Conservation (phyloP, 2,113 vertebrate genomes). For the Poecile atricapillus region DNA sequence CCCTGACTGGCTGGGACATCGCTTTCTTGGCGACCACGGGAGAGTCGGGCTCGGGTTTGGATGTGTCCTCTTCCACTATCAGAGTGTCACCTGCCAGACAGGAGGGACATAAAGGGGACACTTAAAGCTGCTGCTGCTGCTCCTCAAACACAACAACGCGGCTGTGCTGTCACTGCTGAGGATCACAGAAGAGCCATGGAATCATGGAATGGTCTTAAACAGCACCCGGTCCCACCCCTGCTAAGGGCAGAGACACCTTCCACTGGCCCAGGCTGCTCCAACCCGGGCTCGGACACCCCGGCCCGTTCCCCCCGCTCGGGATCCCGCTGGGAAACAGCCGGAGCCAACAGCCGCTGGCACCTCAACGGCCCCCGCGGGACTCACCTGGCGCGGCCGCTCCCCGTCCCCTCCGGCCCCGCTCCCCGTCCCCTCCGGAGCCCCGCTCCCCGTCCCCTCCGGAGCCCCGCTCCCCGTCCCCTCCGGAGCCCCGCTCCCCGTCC, state of each 20-base stretch:
- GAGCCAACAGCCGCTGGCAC: fast-evolving
- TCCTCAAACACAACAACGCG: fast-evolving
- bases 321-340: fast-evolving
- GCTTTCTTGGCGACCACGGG: conserved; percentile 67
- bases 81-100: conserved; percentile 88
- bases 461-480: neutral
- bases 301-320: fast-evolving
- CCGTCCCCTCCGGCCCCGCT: neutral
- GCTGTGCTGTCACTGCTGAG: fast-evolving
- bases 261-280: fast-evolving
- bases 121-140: neutral
- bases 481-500: neutral
- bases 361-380: neutral
- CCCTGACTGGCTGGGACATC: conserved; percentile 57
- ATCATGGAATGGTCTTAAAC: fast-evolving
- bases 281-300: fast-evolving
- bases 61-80: conserved; percentile 92
- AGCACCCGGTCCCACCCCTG: neutral
- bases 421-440: neutral
- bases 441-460: neutral
- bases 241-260: neutral
- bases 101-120: neutral
- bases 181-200: neutral
- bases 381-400: neutral
- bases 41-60: conserved; percentile 74